Percentiles rank a stretch among this genome's conserved stretches.
Evolutionary conservation across 2,888 invertebrate genomes (phyloP).

Genomic region (Cryptophagus acutangulus): DNA sequence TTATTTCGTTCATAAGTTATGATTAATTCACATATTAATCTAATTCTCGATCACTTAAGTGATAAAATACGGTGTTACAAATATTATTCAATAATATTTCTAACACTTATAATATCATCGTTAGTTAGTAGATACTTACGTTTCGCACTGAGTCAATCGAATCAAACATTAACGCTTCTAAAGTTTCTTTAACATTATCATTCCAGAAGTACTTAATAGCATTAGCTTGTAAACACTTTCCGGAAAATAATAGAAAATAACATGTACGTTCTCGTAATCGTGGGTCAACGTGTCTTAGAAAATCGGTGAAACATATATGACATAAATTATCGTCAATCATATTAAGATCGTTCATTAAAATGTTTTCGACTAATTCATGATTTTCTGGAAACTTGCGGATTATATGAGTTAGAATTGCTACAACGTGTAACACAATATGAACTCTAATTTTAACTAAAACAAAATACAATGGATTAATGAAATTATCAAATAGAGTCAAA

Average conservation of each 20-base stretch:
- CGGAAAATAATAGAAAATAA: conserved; percentile 64
- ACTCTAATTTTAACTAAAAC: conserved; percentile 53
- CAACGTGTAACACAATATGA: conserved; percentile 62
- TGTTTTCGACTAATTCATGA: conserved; percentile 68
- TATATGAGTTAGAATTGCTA: conserved; percentile 70
- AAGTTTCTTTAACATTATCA: conserved; percentile 53
- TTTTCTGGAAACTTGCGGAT: conserved; percentile 71
- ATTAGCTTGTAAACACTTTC: conserved; percentile 59
- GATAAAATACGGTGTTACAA: too few species aligned
- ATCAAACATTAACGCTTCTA: conserved; percentile 60
- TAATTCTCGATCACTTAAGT: too few species aligned
- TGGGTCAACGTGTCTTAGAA: conserved; percentile 57
- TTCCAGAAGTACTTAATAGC: conserved; percentile 62
- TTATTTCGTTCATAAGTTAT: too few species aligned
- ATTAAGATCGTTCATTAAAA: conserved; percentile 54
- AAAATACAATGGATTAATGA: conserved; percentile 5
- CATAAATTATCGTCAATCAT: conserved; percentile 30
- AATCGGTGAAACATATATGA: conserved; percentile 52
- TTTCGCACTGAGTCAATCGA: conserved; percentile 59
- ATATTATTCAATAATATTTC: too few species aligned
- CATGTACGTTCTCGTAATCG: conserved; percentile 61
- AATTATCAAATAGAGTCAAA: too few species aligned
- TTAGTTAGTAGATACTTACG: conserved; percentile 41
- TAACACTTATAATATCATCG: conserved; percentile 8
- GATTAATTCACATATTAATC: too few species aligned